Evolutionary conservation across 2,797 vertebrate species (phyloP).

Genomic region (Steatocranus sp.): DNA sequence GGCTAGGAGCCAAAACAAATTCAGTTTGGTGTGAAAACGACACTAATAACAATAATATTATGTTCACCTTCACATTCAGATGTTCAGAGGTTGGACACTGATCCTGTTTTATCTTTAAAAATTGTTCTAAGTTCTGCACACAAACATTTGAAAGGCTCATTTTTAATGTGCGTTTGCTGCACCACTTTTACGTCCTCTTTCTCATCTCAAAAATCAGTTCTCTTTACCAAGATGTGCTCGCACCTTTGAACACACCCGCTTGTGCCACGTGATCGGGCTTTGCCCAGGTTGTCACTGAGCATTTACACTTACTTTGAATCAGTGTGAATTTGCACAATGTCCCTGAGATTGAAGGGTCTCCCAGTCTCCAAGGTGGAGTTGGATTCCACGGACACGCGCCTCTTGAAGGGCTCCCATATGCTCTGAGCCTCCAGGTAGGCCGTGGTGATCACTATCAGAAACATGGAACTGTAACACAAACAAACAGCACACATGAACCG

Average conservation of each 20-base stretch:
- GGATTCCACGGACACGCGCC: slow-evolving; percentile 90
- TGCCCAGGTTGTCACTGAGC: neutral
- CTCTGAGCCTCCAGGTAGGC: slow-evolving; percentile 98
- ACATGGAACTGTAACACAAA: slow-evolving; percentile 81
- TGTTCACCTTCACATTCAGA: neutral
- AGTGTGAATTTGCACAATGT: slow-evolving; percentile 93
- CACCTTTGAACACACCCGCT: neutral
- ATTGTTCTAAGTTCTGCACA: neutral
- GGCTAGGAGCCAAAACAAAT: neutral
- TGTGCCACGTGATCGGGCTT: neutral
- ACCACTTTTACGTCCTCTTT: neutral
- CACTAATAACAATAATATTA: neutral
- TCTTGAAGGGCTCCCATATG: slow-evolving; percentile 97
- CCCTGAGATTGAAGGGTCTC: slow-evolving; percentile 97
- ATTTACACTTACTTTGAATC: slow-evolving; percentile 86
- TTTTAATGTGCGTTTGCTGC: neutral
- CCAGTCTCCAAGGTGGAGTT: slow-evolving; percentile 90
- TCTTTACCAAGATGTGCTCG: rapidly evolving
- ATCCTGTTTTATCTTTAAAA: neutral
- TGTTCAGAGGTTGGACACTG: neutral
- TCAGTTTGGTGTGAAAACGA: neutral
- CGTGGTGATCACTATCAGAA: slow-evolving; percentile 92
- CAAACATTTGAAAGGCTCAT: neutral
- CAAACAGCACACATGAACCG: neutral
- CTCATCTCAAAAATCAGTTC: neutral